Evolutionary conservation across 2,797 vertebrate species (phyloP).

Genomic region (Neosalanx taihuensis): DNA sequence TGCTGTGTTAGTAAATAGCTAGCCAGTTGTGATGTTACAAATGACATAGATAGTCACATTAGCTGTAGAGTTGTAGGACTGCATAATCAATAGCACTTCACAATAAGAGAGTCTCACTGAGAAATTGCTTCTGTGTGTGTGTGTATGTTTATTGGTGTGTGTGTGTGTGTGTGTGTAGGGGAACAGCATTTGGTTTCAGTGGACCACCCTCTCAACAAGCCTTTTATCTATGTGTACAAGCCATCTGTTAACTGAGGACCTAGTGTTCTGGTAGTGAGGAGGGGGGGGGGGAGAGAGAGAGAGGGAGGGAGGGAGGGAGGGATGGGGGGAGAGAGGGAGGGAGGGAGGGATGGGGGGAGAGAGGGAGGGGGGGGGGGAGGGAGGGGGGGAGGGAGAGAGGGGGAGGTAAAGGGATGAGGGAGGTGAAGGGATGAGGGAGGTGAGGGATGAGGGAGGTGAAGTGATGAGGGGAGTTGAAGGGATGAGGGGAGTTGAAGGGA

Average conservation of each 20-base stretch:
- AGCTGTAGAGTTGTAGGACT: constrained; percentile 52
- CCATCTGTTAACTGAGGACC: constrained; percentile 78
- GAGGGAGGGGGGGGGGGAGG: constrained; percentile 32
- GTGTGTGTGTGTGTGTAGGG: constrained; percentile 42
- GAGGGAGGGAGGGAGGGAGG: constrained; percentile 21
- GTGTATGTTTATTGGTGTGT: constrained; percentile 25
- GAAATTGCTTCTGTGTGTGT: constrained; percentile 61
- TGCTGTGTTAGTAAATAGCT: constrained; percentile 42
- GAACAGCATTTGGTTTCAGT: constrained; percentile 73
- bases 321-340: constrained; percentile 28
- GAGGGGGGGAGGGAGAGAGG: constrained; percentile 28
- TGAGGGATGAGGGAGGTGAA: background rate
- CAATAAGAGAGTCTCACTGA: constrained; percentile 67
- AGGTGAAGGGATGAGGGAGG: background rate
- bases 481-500: no score
- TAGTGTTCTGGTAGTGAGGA: constrained; percentile 69
- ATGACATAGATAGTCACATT: constrained; percentile 56
- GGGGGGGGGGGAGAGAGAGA: constrained; percentile 43
- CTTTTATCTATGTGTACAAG: constrained; percentile 72
- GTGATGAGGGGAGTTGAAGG: background rate
- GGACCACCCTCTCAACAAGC: constrained; percentile 75
- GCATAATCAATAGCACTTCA: constrained; percentile 72
- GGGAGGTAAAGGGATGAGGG: no score
- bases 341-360: constrained; percentile 46
- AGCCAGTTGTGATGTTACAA: constrained; percentile 49